A percentile compares a stretch with the other conserved stretches of the same genome.
phyloP scores from a whole-genome alignment of 2,113 vertebrate genomes.

The Daboia siamensis region DNA sequence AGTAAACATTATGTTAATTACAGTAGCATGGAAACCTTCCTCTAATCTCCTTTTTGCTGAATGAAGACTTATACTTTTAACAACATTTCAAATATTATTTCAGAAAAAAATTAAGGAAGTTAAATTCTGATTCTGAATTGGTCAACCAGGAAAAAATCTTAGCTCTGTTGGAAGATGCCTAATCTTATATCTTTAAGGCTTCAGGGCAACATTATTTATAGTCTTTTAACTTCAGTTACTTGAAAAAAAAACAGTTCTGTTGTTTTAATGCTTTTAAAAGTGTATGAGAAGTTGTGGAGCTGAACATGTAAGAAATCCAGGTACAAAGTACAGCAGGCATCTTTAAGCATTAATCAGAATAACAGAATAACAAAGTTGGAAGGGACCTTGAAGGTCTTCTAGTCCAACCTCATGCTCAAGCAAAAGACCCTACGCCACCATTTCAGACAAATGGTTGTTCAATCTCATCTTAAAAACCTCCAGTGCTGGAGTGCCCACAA shows the following conservation, averaged over 20 bases:
- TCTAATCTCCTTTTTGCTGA: background rate
- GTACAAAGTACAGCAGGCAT: background rate
- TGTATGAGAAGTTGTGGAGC: background rate
- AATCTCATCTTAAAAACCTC: background rate
- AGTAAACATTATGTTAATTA: background rate
- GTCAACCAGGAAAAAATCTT: background rate
- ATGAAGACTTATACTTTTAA: background rate
- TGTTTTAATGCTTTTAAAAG: background rate
- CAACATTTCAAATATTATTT: background rate
- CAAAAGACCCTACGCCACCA: no score
- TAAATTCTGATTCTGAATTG: background rate
- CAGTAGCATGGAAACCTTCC: background rate
- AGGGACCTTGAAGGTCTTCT: background rate
- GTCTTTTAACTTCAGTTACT: background rate
- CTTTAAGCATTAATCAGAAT: background rate
- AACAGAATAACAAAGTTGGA: background rate
- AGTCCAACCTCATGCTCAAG: background rate
- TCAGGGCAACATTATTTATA: background rate
- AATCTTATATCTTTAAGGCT: background rate
- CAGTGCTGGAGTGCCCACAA: background rate
- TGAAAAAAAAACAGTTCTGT: background rate
- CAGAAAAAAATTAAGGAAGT: background rate
- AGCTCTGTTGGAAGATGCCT: background rate
- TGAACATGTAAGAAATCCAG: background rate
- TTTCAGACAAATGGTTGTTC: background rate